Percentiles rank a stretch among this genome's conserved stretches.
Evolutionary conservation across 2,888 invertebrate species (phyloP).

Genomic region (Smittia sp.): DNA sequence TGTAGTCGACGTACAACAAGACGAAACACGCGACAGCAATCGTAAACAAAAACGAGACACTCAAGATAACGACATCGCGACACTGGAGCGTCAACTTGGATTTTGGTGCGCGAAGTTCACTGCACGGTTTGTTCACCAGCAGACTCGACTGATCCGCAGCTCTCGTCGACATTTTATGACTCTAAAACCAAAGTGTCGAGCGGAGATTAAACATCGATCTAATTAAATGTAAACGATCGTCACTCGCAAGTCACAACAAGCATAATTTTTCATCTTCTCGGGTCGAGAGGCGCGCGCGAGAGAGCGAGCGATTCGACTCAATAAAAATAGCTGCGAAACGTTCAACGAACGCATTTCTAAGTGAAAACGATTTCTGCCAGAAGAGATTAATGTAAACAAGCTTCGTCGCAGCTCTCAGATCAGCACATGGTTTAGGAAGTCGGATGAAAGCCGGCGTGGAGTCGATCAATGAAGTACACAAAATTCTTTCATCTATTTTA

Average conservation of each 20-base stretch:
- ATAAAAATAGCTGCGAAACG: slow-evolving; percentile 3
- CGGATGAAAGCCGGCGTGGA: no score
- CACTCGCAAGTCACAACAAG: slow-evolving; percentile 1
- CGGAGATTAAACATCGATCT: background rate
- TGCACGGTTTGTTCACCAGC: background rate
- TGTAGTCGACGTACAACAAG: background rate
- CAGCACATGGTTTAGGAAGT: no score
- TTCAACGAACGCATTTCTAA: background rate
- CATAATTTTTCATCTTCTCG: background rate
- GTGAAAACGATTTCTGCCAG: background rate
- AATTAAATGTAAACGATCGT: slow-evolving; percentile 3
- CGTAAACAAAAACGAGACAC: slow-evolving; percentile 8
- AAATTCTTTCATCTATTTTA: no score
- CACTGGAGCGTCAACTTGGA: background rate
- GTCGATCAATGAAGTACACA: no score
- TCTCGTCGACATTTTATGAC: background rate
- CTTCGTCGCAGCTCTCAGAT: background rate
- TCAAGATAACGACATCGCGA: background rate
- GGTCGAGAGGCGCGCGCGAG: background rate
- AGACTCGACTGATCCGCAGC: background rate
- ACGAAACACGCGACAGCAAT: background rate
- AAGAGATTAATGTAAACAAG: background rate
- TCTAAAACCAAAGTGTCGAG: background rate
- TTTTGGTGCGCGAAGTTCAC: background rate
- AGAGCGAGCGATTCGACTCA: background rate